These are phyloP conservation scores for Heterotis niloticus DNA, from an alignment of 2,113 vertebrate species.

Conservation along the genomic window DNA sequence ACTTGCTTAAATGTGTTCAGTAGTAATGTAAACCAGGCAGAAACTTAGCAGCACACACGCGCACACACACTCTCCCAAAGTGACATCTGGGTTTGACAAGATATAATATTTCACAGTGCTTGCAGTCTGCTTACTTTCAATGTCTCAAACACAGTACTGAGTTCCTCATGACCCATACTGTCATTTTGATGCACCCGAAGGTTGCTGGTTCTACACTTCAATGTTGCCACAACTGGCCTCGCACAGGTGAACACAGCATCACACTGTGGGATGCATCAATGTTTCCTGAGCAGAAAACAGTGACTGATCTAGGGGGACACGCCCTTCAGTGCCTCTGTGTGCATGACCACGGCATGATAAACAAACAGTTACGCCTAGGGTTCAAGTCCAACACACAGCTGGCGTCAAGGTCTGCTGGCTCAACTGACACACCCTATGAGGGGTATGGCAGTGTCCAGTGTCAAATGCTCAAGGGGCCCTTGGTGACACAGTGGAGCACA, in stretches of 20 bases:
- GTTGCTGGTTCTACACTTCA: too few relatives aligned
- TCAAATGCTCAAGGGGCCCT: neutral
- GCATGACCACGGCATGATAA: too few relatives aligned
- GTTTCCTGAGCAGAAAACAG: neutral
- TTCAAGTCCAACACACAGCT: neutral
- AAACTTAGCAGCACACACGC: neutral
- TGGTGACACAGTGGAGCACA: too few relatives aligned
- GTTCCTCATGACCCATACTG: slow-evolving; percentile 3
- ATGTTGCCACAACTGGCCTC: too few relatives aligned
- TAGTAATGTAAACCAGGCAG: neutral
- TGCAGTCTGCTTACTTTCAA: neutral
- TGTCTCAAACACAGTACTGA: neutral
- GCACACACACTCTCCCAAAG: neutral
- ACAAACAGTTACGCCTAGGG: neutral
- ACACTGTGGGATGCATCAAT: too few relatives aligned
- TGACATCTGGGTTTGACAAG: neutral
- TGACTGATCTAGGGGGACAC: neutral
- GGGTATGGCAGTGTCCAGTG: too few relatives aligned
- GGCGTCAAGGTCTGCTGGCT: neutral
- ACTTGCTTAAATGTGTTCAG: too few relatives aligned
- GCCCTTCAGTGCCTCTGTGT: too few relatives aligned
- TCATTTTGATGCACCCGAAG: neutral
- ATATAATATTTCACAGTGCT: slow-evolving; percentile 13
- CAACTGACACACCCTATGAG: neutral
- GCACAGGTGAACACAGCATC: neutral